Base-by-base conservation (phyloP, 2,888 invertebrate genomes). In the Chloroclystis v-ata region DNA sequence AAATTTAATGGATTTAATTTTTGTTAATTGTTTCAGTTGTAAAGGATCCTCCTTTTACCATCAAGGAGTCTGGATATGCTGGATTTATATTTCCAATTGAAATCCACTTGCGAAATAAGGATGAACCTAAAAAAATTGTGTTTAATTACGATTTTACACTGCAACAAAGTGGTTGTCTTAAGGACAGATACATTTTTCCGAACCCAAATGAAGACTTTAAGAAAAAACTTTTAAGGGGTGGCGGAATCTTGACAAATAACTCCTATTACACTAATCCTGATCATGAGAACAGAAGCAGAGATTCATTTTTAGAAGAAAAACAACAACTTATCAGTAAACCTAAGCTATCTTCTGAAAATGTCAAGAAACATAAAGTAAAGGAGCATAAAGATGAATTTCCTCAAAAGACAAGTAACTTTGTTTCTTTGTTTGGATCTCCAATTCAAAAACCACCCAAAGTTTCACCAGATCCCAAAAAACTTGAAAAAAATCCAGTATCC, bases 21-120 rank as follows among this genome's bases (percentile, higher is more conserved):
- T n/a, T n/a, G 5, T 20, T 2, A 20, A 20, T 20, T 20, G 6
- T 39, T 91, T 92, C 89, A 97, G 97, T 94, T 63, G 89, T 96
- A 2, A 97, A 96, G 71, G 96, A 96, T 58, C 96, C 97, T 40
- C 98, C 98, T 1, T 98, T 95, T 82, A 86, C 91, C 39, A 91
- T 98, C 24, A 93, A 94, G 63, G 97, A 98, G 77, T 95, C 96
- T n/a, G 98, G 98, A 4, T 98, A 98, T 89, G 98, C 97, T 49
- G 97, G 98, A 25, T 98, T 98, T 77, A 89, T 91, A 37, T 89
- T 98, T 49, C 94, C 95, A 0, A 96, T 98, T 65, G 96, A 97
- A 70, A 93, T 98, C 59, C 93, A 95, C 77, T 89, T 96, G 58
- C 94, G 92, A 62, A 97, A 95, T 77, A 94, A 94, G 74, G 95